A percentile compares a stretch with the other conserved stretches of the same genome.
Evolutionary conservation across 2,888 invertebrate species (phyloP).

Genomic region (Cantharis flavilabris): DNA sequence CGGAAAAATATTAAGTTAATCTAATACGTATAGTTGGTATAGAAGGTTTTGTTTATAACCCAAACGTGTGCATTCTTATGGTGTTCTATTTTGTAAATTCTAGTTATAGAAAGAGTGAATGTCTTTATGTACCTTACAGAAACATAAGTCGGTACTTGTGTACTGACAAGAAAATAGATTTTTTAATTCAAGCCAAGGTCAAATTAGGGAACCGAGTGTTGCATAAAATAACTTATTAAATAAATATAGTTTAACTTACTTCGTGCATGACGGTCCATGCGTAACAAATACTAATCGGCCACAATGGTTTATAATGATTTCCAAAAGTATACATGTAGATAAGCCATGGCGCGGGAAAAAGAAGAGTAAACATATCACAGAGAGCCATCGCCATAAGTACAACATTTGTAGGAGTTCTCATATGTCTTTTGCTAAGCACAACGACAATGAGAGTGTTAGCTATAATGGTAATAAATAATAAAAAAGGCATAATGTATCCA

Average conservation of each 20-base stretch:
- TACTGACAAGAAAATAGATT: no score
- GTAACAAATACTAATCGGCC: constrained; percentile 76
- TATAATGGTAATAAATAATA: constrained; percentile 84
- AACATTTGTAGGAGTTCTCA: constrained; percentile 91
- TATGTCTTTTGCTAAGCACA: constrained; percentile 86
- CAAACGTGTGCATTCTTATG: no score
- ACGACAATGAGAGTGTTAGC: constrained; percentile 91
- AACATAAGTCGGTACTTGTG: no score
- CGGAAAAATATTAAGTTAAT: no score
- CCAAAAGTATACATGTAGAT: constrained; percentile 92
- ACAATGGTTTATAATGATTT: constrained; percentile 81
- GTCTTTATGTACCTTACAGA: no score
- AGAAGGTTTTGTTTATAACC: no score
- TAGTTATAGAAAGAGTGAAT: no score
- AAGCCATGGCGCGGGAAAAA: constrained; percentile 89
- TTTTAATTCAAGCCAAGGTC: no score
- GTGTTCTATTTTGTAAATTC: no score
- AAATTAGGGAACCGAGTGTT: no score
- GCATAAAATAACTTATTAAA: no score
- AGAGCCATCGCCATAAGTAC: constrained; percentile 95
- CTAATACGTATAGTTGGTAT: no score
- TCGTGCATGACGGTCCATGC: constrained; percentile 81
- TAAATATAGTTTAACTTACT: constrained; percentile 58
- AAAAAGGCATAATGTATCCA: constrained; percentile 81
- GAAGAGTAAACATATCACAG: constrained; percentile 90